Evolutionary conservation across 1,140 invertebrate genomes (phyloP), one percentile per base, ranked within the genome.

Genomic region (Lucilia sericata): DNA sequence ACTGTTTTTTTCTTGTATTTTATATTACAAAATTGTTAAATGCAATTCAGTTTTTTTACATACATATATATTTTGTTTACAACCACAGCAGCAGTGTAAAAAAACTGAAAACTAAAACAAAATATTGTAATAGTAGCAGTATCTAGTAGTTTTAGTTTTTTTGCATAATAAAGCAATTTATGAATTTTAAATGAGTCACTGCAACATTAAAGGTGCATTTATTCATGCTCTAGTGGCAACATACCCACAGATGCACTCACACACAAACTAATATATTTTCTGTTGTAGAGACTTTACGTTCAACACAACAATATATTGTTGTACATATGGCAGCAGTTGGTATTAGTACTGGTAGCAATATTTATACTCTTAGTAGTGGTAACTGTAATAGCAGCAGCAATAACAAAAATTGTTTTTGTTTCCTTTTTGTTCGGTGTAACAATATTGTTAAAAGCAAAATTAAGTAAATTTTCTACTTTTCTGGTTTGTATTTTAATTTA

Each of bases 111-210:
- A 55, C 2, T 5, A 70, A 70, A 70, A 70, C 65, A 25, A 70
- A 70, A 70, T 70, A 70, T 70, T 19, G n/a, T 70, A 42, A 10
- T 14, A 7, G 51, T 60, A n/a, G 55, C 14, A 70, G 65, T 70
- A 70, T 70, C 65, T 36, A 47, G 74, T 75, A 47, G 74, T 75
- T 14, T 34, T 75, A 25, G 75, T 78, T 36, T 78, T n/a, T 78
- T 78, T 78, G 75, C 75, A 78, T 78, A 78, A 78, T 42, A 78
- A 78, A 78, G 75, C 75, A 78, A 78, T 78, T 78, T 78, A 78
- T 78, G 75, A 78, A 78, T 78, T 78, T 78, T 47, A 78, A 78
- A 78, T 78, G 75, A 78, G 75, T 78, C 75, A 78, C 75, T 78
- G 75, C 75, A 78, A 78, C 36, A 78, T 78, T 78, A 78, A 78